phyloP scores from a whole-genome alignment of 1,140 invertebrate genomes.

The Parasteatoda tepidariorum region DNA sequence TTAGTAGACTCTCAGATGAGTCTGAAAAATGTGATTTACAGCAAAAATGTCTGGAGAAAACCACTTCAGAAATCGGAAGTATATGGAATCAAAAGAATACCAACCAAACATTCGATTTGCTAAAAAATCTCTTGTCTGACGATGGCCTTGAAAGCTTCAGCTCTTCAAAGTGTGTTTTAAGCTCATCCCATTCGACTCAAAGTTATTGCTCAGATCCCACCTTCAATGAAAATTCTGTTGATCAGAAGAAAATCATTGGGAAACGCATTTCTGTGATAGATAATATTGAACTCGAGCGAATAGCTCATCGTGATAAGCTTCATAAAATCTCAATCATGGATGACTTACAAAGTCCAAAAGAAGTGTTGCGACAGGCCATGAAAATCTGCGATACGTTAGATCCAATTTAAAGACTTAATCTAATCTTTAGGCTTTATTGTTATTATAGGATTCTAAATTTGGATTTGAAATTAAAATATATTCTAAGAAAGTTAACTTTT shows the following conservation, averaged over 20 bases:
- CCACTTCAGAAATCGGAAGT: slow-evolving; percentile 43
- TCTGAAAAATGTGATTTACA: slow-evolving; percentile 5
- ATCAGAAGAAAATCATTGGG: background rate
- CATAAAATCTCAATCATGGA: slow-evolving; percentile 44
- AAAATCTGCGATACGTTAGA: slow-evolving; percentile 42
- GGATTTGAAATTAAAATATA: no score
- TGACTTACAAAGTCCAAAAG: slow-evolving; percentile 54
- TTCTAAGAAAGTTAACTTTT: background rate
- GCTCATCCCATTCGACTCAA: slow-evolving; percentile 4
- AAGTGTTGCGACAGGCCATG: slow-evolving; percentile 52
- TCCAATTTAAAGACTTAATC: background rate
- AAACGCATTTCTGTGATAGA: slow-evolving; percentile 54
- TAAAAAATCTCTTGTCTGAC: slow-evolving; percentile 48
- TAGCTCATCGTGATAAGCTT: slow-evolving; percentile 17
- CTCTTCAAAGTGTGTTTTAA: slow-evolving; percentile 42
- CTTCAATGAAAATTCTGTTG: slow-evolving; percentile 14
- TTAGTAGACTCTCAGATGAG: background rate
- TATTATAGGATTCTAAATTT: background rate
- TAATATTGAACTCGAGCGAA: slow-evolving; percentile 37
- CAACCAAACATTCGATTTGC: slow-evolving; percentile 39
- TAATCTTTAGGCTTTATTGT: no score
- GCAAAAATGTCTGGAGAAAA: slow-evolving; percentile 20
- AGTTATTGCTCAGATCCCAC: background rate
- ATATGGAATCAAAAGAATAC: slow-evolving; percentile 50
- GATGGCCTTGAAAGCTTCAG: slow-evolving; percentile 47